phyloP scores from a whole-genome alignment of 2,888 invertebrate species.

The Branchellion lobata region DNA sequence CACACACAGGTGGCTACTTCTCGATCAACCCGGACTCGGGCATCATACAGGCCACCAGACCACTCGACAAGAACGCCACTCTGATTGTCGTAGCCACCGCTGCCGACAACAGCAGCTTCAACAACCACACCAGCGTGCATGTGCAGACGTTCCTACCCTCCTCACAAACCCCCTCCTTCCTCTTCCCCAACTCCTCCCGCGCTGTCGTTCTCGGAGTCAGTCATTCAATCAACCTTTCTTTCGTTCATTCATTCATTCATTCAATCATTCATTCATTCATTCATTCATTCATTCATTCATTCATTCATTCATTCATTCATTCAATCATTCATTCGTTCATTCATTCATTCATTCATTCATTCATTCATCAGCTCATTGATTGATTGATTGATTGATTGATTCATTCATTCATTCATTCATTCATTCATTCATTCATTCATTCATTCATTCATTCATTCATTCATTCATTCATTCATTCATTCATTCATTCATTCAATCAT shows the following conservation, averaged over 20 bases:
- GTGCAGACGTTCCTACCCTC: background rate
- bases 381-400: background rate
- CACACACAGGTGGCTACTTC: too few species aligned
- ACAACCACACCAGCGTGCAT: background rate
- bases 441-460: too few species aligned
- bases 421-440: too few species aligned
- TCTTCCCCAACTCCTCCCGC: background rate
- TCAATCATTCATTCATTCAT: background rate
- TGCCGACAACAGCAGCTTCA: background rate
- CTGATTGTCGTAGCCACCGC: conserved; percentile 8
- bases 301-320: too few species aligned
- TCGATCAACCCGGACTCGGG: background rate
- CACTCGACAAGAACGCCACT: background rate
- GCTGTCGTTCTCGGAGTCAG: background rate
- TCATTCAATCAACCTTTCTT: background rate
- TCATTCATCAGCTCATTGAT: background rate
- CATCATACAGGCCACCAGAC: background rate
- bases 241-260: background rate
- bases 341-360: too few species aligned
- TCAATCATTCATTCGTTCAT: too few species aligned
- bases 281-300: background rate
- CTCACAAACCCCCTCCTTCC: background rate
- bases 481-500: too few species aligned
- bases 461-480: too few species aligned
- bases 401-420: background rate